phyloP scores from a whole-genome alignment of 2,888 invertebrate species.

The Eueremaeus valkanovi region DNA sequence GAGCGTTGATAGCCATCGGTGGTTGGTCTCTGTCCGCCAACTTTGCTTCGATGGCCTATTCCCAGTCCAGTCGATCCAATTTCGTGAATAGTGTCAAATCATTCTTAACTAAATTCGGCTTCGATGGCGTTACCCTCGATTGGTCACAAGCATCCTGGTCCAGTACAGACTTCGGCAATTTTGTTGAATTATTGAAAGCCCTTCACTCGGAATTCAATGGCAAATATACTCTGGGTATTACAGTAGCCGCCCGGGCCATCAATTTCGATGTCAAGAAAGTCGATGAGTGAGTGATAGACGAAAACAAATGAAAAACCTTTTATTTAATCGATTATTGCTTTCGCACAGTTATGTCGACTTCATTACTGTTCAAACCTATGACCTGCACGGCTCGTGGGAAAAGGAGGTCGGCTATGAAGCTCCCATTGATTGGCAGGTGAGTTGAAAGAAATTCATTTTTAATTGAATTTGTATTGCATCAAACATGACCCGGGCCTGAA shows the following conservation, averaged over 20 bases:
- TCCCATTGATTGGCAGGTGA: not conserved
- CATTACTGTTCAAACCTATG: slow-evolving; percentile 14
- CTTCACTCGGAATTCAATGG: not conserved
- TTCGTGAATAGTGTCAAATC: not conserved
- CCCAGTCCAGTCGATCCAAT: not conserved
- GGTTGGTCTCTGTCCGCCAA: not conserved
- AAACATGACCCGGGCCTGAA: too few relatives aligned
- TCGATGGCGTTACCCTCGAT: slow-evolving; percentile 32
- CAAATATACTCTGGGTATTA: slow-evolving; percentile 23
- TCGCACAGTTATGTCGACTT: slow-evolving; percentile 22
- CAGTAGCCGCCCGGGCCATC: not conserved
- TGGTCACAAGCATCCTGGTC: not conserved
- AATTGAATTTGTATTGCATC: too few relatives aligned
- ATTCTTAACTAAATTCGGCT: not conserved
- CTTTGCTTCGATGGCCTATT: not conserved
- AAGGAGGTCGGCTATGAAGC: not conserved
- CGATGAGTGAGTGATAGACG: not conserved
- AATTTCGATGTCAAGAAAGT: not conserved
- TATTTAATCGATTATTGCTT: not conserved
- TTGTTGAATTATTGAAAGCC: not conserved
- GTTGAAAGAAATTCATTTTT: not conserved
- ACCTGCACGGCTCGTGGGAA: slow-evolving; percentile 1
- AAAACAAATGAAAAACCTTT: too few relatives aligned
- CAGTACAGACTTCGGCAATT: not conserved
- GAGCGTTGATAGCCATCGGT: slow-evolving; percentile 24